A percentile compares a stretch with the other conserved stretches of the same genome.
These are phyloP conservation scores for Troilus luridus DNA, from an alignment of 2,888 invertebrate species.

Conservation along the genomic window DNA sequence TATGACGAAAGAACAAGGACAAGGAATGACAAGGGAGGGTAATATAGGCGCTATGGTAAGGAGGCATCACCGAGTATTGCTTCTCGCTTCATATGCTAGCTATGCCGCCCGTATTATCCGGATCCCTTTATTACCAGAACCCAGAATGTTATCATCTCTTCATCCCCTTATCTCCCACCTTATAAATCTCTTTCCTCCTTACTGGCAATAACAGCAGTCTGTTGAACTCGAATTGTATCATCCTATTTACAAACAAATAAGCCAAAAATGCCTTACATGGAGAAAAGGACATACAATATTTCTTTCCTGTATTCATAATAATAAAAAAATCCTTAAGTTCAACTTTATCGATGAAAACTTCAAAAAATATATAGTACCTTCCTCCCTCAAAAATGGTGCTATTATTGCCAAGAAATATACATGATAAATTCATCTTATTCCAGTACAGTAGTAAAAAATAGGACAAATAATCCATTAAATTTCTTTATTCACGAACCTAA, in stretches of 20 bases:
- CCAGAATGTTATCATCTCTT: slow-evolving; percentile 20
- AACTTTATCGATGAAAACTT: too few relatives aligned
- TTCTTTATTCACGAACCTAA: too few relatives aligned
- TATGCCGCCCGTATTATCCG: slow-evolving; percentile 9
- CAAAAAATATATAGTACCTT: too few relatives aligned
- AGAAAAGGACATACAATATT: neutral
- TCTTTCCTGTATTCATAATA: neutral
- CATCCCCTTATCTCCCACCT: slow-evolving; percentile 7
- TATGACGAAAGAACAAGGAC: neutral
- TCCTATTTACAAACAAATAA: neutral
- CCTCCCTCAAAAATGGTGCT: too few relatives aligned
- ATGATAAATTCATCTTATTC: too few relatives aligned
- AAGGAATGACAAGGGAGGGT: neutral
- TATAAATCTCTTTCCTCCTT: slow-evolving; percentile 25
- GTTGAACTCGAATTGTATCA: neutral
- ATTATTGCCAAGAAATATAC: too few relatives aligned
- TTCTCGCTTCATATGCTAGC: slow-evolving; percentile 13
- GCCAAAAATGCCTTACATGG: neutral
- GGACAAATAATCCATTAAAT: too few relatives aligned
- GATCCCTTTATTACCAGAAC: slow-evolving; percentile 10
- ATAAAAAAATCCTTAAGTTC: too few relatives aligned
- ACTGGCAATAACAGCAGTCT: slow-evolving; percentile 3
- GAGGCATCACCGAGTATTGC: neutral
- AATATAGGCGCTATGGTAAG: slow-evolving; percentile 21
- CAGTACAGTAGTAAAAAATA: too few relatives aligned